Conservation (phyloP, 1,140 invertebrate species). For the Hypothenemus hampei region DNA sequence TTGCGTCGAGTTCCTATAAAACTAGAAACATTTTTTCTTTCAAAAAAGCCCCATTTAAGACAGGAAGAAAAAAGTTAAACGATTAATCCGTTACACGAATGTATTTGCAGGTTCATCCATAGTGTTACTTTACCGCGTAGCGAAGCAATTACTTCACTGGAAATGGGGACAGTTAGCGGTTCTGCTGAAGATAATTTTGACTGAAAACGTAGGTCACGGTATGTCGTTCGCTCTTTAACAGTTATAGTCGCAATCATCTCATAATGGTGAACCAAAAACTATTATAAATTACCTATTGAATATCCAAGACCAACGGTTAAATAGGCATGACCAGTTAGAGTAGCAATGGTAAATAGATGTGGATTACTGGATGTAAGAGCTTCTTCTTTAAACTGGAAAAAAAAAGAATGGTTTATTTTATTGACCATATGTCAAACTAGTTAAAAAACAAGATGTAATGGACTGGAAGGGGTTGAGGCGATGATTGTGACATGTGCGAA, state of each 20-base stretch:
- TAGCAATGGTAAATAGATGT: constrained; percentile 91
- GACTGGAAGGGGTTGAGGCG: no score
- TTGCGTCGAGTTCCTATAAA: no score
- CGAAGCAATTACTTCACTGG: constrained; percentile 17
- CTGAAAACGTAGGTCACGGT: constrained; percentile 10
- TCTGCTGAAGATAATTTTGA: constrained; percentile 18
- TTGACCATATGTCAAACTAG: no score
- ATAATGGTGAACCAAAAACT: background rate
- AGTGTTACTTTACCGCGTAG: constrained; percentile 18
- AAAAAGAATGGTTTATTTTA: no score
- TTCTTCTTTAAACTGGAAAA: constrained; percentile 61
- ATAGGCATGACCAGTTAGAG: constrained; percentile 84
- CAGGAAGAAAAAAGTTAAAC: background rate
- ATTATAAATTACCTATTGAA: constrained; percentile 55
- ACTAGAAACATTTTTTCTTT: no score
- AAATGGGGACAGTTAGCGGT: constrained; percentile 41
- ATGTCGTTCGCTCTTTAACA: background rate
- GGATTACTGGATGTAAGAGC: constrained; percentile 65
- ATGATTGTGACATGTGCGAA: background rate
- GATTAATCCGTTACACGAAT: constrained; percentile 10
- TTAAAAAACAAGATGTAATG: no score
- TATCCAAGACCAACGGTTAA: constrained; percentile 73
- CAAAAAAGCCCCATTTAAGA: no score
- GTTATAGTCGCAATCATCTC: background rate
- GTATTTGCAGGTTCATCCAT: constrained; percentile 11